These are phyloP conservation scores for Zonotrichia leucophrys DNA, from an alignment of 2,113 vertebrate genomes.

Conservation along the genomic window DNA sequence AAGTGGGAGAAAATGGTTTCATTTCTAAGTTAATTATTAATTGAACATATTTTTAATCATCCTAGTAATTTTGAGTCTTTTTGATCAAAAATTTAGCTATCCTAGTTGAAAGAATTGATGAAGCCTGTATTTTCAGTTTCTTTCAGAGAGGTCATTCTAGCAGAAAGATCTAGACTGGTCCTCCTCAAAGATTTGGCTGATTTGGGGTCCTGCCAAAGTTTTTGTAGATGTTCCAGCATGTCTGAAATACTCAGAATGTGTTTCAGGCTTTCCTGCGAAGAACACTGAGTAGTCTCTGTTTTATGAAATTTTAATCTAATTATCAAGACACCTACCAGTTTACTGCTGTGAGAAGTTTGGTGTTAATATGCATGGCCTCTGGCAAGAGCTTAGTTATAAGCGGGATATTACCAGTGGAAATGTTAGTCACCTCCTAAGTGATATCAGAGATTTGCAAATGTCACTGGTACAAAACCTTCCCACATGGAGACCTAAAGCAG, in stretches of 20 bases:
- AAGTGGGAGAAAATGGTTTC: background rate
- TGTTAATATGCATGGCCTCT: constrained; percentile 19
- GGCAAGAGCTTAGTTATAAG: constrained; percentile 10
- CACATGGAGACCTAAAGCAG: background rate
- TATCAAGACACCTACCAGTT: background rate
- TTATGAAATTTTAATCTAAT: constrained; percentile 13
- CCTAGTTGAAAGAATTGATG: background rate
- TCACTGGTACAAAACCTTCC: background rate
- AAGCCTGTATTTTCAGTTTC: background rate
- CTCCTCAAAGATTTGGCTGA: background rate
- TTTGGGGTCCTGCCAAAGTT: background rate
- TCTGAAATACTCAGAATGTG: background rate
- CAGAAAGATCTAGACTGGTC: background rate
- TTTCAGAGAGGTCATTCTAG: background rate
- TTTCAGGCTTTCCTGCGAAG: background rate
- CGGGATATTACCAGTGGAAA: constrained; percentile 22
- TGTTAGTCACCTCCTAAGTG: constrained; percentile 44
- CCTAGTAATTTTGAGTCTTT: background rate
- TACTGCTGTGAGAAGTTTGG: constrained; percentile 7
- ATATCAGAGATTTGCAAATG: constrained; percentile 25
- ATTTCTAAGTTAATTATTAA: background rate
- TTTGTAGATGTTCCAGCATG: background rate
- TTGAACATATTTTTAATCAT: background rate
- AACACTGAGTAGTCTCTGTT: background rate
- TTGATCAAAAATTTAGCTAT: background rate